phyloP scores from a whole-genome alignment of 2,113 vertebrate species.

The Loxodonta africana region DNA sequence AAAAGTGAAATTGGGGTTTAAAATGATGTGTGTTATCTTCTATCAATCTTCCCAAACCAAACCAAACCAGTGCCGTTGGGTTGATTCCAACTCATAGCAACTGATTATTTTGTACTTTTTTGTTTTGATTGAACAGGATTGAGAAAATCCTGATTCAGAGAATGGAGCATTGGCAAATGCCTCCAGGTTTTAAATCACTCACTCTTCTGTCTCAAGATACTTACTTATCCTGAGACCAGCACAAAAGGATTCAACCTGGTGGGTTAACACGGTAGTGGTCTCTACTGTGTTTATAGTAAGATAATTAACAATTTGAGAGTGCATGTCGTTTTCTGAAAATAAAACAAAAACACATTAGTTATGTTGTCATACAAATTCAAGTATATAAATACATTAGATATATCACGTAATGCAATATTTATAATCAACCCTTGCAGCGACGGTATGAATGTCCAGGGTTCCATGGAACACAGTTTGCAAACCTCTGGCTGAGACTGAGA shows the following conservation, averaged over 20 bases:
- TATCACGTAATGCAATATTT: not conserved
- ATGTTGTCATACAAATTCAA: not conserved
- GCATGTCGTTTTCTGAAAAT: not conserved
- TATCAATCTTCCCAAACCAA: not conserved
- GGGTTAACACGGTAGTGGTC: not conserved
- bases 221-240: not conserved
- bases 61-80: too few species aligned
- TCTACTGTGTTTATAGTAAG: conserved; percentile 1
- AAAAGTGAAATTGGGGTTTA: not conserved
- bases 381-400: not conserved
- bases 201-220: not conserved
- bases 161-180: conserved; percentile 10
- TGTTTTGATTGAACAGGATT: conserved; percentile 26
- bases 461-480: not conserved
- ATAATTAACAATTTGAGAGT: not conserved
- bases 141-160: not conserved
- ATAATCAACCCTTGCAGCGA: not conserved
- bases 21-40: not conserved
- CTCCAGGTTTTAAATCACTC: not conserved
- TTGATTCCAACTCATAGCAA: not conserved
- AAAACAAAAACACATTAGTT: not conserved
- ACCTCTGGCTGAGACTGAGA: not conserved
- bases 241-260: not conserved
- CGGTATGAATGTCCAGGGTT: not conserved
- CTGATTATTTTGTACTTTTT: conserved; percentile 54